Base-by-base conservation (phyloP, 2,113 vertebrate species). In the Perognathus longimembris region DNA sequence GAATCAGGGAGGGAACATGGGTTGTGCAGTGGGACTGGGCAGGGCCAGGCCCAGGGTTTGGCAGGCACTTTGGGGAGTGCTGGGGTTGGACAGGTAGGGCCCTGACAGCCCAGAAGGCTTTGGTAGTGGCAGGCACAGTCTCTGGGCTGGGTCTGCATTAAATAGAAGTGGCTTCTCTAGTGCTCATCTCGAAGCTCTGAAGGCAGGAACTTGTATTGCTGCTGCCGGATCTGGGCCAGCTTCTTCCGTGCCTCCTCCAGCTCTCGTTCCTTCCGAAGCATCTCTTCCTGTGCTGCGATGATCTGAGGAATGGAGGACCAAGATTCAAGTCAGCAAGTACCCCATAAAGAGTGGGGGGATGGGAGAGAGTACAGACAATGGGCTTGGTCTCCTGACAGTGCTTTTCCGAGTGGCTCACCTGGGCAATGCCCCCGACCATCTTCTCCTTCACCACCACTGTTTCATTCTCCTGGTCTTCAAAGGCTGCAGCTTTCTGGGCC, bases 181-280 rank as follows among this genome's bases (percentile, higher is more conserved):
- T 98, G 97, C 88, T 99, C 99, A 1, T 99, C 99, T 93, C 98
- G 98, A 96, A 99, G 98, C 98, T 99, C 99, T 0, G 99, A 98
- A 10, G 99, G 99, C 57, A 99, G 98, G 97, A 99, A 99, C 97
- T 99, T 99, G 97, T 99, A 99, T 98, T 99, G 99, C 94, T 99
- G 99, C 98, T 99, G 99, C 77, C 99, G 97, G 97, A 99, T 99
- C 98, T 98, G 99, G 4, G 99, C 99, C 95, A 99, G 98, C 98
- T 98, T 99, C 98, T 99, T 99, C 90, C 99, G 97, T 0, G 99
- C 99, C 88, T 99, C 99, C 17, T 99, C 99, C 95, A 99, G 98
- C 97, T 99, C 99, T 69, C 98, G 96, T 85, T 99, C 99, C 95
- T 99, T 99, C 95, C 99, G 98, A 88, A 99, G 98, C 99, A 99